These are phyloP conservation scores for Tragulus kanchil DNA, from an alignment of 2,113 vertebrate species.

Conservation along the genomic window DNA sequence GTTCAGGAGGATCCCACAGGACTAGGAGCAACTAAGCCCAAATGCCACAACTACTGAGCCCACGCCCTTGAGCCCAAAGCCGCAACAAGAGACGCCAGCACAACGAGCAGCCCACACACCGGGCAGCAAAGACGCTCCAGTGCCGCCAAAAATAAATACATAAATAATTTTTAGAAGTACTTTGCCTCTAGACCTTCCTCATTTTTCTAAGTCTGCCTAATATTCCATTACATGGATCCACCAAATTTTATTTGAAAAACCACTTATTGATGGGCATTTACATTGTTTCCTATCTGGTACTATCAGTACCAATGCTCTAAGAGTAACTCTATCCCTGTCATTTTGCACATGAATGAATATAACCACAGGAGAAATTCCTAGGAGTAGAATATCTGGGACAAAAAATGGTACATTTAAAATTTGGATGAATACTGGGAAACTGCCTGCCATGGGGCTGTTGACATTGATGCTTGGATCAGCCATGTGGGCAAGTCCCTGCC, in stretches of 20 bases:
- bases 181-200: neutral
- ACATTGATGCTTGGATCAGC: neutral
- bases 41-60: neutral
- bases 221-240: neutral
- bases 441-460: accelerated
- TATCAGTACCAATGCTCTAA: accelerated
- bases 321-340: neutral
- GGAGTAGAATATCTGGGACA: neutral
- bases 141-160: neutral
- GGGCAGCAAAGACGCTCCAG: neutral
- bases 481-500: accelerated
- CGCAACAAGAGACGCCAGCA: neutral
- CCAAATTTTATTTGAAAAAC: neutral
- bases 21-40: neutral
- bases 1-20: neutral
- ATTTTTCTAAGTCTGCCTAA: neutral
- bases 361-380: neutral
- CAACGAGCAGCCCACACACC: neutral
- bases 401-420: neutral
- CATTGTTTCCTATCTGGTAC: neutral
- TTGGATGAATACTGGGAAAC: neutral
- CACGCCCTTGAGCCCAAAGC: neutral
- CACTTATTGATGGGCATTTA: neutral
- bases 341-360: neutral
- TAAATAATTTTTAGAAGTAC: neutral